phyloP scores from a whole-genome alignment of 2,797 vertebrate species.

The Cynopterus sphinx region DNA sequence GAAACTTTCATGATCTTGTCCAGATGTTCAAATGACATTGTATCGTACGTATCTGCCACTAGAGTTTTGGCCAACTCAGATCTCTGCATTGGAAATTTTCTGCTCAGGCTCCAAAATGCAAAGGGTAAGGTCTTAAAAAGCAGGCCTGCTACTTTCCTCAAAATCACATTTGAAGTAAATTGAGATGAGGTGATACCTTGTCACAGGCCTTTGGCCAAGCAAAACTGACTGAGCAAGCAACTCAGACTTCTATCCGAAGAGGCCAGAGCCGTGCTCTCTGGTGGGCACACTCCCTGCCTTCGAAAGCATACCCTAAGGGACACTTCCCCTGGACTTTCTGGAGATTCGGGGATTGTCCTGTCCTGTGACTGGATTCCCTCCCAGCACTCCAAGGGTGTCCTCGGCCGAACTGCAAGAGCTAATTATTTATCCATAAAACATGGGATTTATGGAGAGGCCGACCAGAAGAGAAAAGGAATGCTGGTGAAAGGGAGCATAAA shows the following conservation, averaged over 20 bases:
- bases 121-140: conserved; percentile 53
- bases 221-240: conserved; percentile 10
- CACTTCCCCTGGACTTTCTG: not conserved
- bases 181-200: conserved; percentile 50
- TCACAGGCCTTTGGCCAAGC: conserved; percentile 54
- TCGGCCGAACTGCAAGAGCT: not conserved
- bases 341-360: not conserved
- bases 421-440: conserved; percentile 67
- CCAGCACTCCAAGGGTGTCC: not conserved
- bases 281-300: not conserved
- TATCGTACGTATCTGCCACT: not conserved
- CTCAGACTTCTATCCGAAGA: not conserved
- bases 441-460: conserved; percentile 38
- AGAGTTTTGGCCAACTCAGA: not conserved
- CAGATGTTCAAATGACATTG: conserved; percentile 28
- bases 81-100: conserved; percentile 44
- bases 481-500: conserved; percentile 72
- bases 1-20: not conserved
- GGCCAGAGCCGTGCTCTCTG: not conserved
- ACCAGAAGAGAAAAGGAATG: not conserved
- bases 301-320: not conserved
- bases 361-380: not conserved
- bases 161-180: conserved; percentile 51
- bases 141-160: not conserved
- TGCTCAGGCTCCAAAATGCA: conserved; percentile 31